These are phyloP conservation scores for Myripristis murdjan DNA, from an alignment of 2,797 vertebrate species.

Conservation along the genomic window DNA sequence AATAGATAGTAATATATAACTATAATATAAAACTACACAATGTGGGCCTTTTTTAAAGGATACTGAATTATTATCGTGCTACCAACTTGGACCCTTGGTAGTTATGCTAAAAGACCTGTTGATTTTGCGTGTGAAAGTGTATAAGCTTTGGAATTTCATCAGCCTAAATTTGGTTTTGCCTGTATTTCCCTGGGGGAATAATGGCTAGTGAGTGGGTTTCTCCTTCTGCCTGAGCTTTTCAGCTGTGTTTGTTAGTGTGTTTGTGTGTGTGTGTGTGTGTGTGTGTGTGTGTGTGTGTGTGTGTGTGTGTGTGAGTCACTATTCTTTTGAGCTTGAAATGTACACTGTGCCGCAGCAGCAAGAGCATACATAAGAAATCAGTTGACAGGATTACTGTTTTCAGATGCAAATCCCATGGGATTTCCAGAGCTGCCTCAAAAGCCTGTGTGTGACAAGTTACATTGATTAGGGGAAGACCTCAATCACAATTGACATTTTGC, in stretches of 20 bases:
- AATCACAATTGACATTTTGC: conserved; percentile 71
- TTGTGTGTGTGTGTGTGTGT: no score
- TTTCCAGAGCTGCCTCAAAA: conserved; percentile 59
- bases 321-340: conserved; percentile 63
- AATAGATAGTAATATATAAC: conserved; percentile 63
- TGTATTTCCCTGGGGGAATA: conserved; percentile 57
- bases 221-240: conserved; percentile 34
- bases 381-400: conserved; percentile 74
- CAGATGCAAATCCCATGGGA: conserved; percentile 71
- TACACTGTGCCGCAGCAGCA: conserved; percentile 40
- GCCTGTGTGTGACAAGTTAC: conserved; percentile 46
- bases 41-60: conserved; percentile 44
- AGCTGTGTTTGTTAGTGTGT: no score
- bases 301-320: conserved; percentile 51
- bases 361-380: conserved; percentile 66
- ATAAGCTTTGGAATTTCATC: conserved; percentile 61
- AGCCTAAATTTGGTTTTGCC: conserved; percentile 62
- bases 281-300: conserved; percentile 34
- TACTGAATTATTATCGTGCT: conserved; percentile 65
- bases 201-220: conserved; percentile 23
- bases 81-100: conserved; percentile 45
- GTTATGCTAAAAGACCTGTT: conserved; percentile 70
- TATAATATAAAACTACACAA: conserved; percentile 41
- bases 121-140: conserved; percentile 61
- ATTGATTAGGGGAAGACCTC: conserved; percentile 76